Conservation (phyloP, 2,888 invertebrate species). For the Seladonia tumulorum region DNA sequence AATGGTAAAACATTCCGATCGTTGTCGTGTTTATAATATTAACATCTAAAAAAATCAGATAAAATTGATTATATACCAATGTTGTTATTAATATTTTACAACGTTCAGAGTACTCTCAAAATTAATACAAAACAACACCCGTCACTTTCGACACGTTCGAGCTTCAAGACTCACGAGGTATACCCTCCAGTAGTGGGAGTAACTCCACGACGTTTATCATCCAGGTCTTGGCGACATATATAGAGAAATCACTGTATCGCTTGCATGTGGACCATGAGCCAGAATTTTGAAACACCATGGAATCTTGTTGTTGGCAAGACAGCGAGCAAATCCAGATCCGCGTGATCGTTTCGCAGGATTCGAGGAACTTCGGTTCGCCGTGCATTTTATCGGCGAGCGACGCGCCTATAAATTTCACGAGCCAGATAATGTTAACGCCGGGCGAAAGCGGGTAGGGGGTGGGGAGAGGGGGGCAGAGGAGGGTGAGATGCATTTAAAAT, state of each 20-base stretch:
- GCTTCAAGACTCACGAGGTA: too few relatives aligned
- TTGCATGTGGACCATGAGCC: too few relatives aligned
- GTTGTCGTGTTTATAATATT: neutral
- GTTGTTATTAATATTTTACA: neutral
- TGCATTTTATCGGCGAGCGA: constrained; percentile 4
- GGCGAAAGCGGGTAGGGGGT: neutral
- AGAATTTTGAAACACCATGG: too few relatives aligned
- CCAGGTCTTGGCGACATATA: too few relatives aligned
- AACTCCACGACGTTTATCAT: too few relatives aligned
- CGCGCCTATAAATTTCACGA: constrained; percentile 50
- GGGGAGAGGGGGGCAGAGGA: neutral
- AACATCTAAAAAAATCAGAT: neutral
- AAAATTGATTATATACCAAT: neutral
- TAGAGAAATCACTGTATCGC: too few relatives aligned
- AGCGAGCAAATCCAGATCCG: neutral
- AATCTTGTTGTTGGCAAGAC: neutral
- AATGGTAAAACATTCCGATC: neutral
- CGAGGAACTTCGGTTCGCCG: neutral
- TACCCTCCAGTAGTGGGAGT: too few relatives aligned
- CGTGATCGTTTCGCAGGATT: neutral
- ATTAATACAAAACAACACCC: too few relatives aligned
- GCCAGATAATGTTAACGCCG: constrained; percentile 56
- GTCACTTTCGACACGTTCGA: too few relatives aligned
- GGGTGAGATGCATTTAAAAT: constrained; percentile 55
- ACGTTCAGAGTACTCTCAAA: neutral